Conservation (phyloP, 1,140 invertebrate species). For the Apis laboriosa region DNA sequence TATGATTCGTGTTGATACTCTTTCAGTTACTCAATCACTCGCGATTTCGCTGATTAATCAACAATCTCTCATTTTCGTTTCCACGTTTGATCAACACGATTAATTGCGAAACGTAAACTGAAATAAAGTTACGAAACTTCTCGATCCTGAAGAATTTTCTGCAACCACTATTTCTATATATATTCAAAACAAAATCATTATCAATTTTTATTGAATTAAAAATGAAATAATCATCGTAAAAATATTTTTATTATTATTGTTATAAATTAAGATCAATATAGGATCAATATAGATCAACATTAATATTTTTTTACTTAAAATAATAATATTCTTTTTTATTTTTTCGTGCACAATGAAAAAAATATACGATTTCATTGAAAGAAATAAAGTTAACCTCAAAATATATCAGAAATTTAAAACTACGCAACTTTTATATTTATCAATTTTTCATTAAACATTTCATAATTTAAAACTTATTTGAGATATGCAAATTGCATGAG, state of each 20-base stretch:
- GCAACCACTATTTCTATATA: not conserved
- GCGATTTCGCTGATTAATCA: conserved; percentile 9
- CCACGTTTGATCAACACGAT: not conserved
- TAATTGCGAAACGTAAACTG: not conserved
- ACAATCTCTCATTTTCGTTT: not conserved
- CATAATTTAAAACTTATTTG: no score
- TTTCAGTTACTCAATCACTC: not conserved
- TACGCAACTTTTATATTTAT: no score
- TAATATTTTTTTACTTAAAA: no score
- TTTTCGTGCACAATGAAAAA: no score
- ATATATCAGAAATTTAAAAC: no score
- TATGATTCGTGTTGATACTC: not conserved
- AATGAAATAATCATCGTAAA: not conserved
- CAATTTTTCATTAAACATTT: no score
- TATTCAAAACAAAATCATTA: not conserved
- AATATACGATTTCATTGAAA: no score
- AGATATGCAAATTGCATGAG: no score
- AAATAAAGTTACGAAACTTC: not conserved
- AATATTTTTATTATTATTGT: no score
- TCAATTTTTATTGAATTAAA: not conserved
- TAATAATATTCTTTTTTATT: no score
- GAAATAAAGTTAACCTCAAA: no score
- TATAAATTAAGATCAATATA: no score
- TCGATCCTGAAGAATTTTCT: not conserved
- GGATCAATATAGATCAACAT: not conserved